Evolutionary conservation across 2,113 vertebrate genomes (phyloP).

Genomic region (Silurus meridionalis): DNA sequence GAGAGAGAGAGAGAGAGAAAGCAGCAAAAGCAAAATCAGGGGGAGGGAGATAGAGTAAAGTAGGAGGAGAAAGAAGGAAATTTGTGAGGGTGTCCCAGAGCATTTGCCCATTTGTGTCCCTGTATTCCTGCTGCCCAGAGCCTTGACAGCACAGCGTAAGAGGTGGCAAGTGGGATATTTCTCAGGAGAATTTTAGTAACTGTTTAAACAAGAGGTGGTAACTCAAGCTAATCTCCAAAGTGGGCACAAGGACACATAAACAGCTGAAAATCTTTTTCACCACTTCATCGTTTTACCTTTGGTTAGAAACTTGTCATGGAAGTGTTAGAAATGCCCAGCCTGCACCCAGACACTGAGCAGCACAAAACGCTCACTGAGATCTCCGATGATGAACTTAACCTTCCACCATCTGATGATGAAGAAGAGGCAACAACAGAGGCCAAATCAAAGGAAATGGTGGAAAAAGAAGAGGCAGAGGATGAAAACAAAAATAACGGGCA

Average conservation of each 20-base stretch:
- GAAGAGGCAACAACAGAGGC: slow-evolving; percentile 51
- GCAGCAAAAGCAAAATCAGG: slow-evolving; percentile 49
- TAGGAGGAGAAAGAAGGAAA: slow-evolving; percentile 59
- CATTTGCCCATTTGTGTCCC: slow-evolving; percentile 68
- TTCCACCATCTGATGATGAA: slow-evolving; percentile 69
- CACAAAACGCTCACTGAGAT: slow-evolving; percentile 68
- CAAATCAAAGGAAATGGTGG: slow-evolving; percentile 50
- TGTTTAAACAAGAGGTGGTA: slow-evolving; percentile 29
- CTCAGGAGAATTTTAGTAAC: slow-evolving; percentile 36
- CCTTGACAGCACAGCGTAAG: slow-evolving; percentile 29
- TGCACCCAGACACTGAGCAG: slow-evolving; percentile 56
- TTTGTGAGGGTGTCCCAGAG: slow-evolving; percentile 67
- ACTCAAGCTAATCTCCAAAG: slow-evolving; percentile 26
- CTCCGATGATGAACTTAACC: slow-evolving; percentile 74
- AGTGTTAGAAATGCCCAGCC: slow-evolving; percentile 64
- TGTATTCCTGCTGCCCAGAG: slow-evolving; percentile 62
- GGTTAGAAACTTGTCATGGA: slow-evolving; percentile 57
- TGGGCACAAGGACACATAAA: slow-evolving; percentile 51
- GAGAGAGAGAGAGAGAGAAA: slow-evolving; percentile 55
- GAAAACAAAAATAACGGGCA: slow-evolving; percentile 72
- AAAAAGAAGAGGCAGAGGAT: slow-evolving; percentile 30
- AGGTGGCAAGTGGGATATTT: slow-evolving; percentile 49
- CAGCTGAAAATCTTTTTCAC: slow-evolving; percentile 3
- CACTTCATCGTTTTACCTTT: background rate
- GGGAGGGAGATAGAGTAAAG: slow-evolving; percentile 55